Conservation (phyloP, 2,888 invertebrate genomes). For the Sericinus montela region DNA sequence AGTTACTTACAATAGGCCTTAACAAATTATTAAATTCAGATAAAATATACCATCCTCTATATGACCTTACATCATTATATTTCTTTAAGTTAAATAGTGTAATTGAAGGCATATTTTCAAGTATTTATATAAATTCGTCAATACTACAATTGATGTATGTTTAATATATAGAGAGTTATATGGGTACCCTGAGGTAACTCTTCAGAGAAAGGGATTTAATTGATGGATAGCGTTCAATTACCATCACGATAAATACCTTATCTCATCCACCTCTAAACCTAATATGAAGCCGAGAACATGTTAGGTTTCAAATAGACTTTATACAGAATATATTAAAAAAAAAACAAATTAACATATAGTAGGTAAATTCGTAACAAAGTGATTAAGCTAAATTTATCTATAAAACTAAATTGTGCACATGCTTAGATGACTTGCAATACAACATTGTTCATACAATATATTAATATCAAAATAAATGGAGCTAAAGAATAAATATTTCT, state of each 20-base stretch:
- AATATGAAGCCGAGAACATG: background rate
- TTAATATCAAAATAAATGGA: constrained; percentile 19
- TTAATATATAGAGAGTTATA: background rate
- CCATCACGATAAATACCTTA: background rate
- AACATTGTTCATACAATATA: constrained; percentile 7
- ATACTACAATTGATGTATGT: background rate
- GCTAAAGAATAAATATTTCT: constrained; percentile 11
- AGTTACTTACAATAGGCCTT: no score
- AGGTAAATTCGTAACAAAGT: constrained; percentile 4
- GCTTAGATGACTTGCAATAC: background rate
- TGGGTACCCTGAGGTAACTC: background rate
- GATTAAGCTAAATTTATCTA: background rate
- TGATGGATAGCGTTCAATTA: background rate
- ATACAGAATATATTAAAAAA: no score
- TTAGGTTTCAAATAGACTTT: background rate
- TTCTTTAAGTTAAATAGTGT: no score
- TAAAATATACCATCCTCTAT: no score
- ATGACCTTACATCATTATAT: no score
- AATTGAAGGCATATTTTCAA: no score
- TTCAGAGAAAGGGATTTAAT: background rate
- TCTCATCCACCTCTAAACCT: background rate
- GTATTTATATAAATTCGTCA: no score
- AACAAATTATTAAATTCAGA: no score
- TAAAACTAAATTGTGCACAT: constrained; percentile 4
- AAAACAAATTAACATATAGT: background rate